Conservation (phyloP, 1,140 invertebrate species). For the Propsilocerus akamusi region DNA sequence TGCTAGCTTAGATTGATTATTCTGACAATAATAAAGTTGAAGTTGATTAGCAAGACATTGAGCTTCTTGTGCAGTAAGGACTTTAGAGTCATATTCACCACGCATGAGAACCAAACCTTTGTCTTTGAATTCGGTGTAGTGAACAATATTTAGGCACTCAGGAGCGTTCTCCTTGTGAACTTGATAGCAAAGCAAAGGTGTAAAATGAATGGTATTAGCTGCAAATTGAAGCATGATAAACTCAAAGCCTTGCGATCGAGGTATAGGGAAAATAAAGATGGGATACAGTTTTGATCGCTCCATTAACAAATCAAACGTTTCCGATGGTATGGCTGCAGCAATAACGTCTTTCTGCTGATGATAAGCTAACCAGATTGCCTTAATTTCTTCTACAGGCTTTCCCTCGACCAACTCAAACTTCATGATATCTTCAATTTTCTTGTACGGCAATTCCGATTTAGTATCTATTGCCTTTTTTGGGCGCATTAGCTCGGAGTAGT, state of each 20-base stretch:
- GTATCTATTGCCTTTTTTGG: slow-evolving; percentile 26
- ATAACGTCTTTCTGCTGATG: slow-evolving; percentile 58
- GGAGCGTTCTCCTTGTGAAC: slow-evolving; percentile 81
- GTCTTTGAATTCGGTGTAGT: slow-evolving; percentile 61
- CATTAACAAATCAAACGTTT: slow-evolving; percentile 37
- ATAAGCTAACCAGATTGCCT: slow-evolving; percentile 61
- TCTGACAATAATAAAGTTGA: slow-evolving; percentile 62
- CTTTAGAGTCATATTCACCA: slow-evolving; percentile 73
- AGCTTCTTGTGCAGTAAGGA: slow-evolving; percentile 55
- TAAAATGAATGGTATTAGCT: slow-evolving; percentile 63
- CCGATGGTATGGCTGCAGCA: slow-evolving; percentile 42
- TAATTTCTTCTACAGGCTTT: slow-evolving; percentile 54
- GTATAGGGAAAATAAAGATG: slow-evolving; percentile 66
- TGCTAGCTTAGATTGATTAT: slow-evolving; percentile 37
- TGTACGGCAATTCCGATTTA: slow-evolving; percentile 23
- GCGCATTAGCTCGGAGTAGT: slow-evolving; percentile 26
- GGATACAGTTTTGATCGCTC: slow-evolving; percentile 35
- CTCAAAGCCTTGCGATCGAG: slow-evolving; percentile 68
- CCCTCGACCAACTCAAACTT: slow-evolving; percentile 57
- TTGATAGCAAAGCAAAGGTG: slow-evolving; percentile 70
- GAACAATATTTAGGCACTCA: slow-evolving; percentile 65
- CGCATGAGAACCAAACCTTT: slow-evolving; percentile 73
- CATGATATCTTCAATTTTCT: slow-evolving; percentile 50
- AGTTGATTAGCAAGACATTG: slow-evolving; percentile 72
- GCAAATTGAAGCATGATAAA: slow-evolving; percentile 67